Base-by-base conservation (phyloP, 2,888 invertebrate species). In the Lithosia quadra region DNA sequence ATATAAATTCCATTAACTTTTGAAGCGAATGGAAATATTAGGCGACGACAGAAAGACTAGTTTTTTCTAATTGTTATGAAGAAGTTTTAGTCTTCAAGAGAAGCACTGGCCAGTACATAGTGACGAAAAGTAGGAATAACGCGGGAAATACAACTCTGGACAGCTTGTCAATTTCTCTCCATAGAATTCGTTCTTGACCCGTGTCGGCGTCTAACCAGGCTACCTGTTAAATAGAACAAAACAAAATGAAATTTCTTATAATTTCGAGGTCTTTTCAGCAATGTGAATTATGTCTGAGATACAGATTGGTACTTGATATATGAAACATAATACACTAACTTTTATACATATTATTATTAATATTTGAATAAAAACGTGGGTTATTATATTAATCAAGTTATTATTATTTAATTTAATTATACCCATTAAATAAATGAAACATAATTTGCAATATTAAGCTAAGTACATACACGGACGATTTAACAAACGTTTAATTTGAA, bases 101-200 rank as follows among this genome's bases (percentile, higher is more conserved):
- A 62, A 98, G 91, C 71, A 97, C 96, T 0, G 97, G 97, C 97
- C 98, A 98, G 90, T 97, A 98, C 85, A 97, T 94, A 0, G 97
- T 95, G 65, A 97, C 96, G 87, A 98, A 98, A 22, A 97, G 95
- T 22, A 97, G 95, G 90, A 98, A 98, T n/a, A 97, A 88, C 21
- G 96, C 96, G 10, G 98, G 98, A 88, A 98, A 98, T 8, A 97
- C 96, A 63, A 97, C 96, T 64, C 97, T 95, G 5, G 97, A 97
- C 5, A 97, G 95, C 83, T 96, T 96, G 90, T 98, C 98, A 74
- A 98, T 97, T 92, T 97, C 97, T 67, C 97, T 95, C 96, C 97
- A 98, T 79, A 97, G 95, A n/a, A 97, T 96, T 80, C 96, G 96
- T 80, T 97, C 96, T 84, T 97, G 96, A 3, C 97, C 97, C 0